Percentiles rank a stretch among this genome's conserved stretches.
These are phyloP conservation scores for Schizaphis graminum DNA, from an alignment of 2,888 invertebrate genomes.

Conservation along the genomic window DNA sequence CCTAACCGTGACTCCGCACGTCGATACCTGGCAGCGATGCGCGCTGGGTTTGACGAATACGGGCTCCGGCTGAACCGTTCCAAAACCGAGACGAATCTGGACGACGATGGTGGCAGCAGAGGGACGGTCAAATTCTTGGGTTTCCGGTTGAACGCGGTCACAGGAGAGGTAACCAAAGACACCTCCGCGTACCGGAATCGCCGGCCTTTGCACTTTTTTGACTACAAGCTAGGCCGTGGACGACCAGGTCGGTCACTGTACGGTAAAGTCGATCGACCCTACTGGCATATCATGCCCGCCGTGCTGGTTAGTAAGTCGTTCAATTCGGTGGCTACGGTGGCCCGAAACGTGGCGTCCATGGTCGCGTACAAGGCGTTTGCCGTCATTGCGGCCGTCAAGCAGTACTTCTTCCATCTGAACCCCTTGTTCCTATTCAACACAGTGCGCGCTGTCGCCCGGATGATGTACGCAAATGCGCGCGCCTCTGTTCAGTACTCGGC, in stretches of 20 bases:
- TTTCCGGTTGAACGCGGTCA: constrained; percentile 25
- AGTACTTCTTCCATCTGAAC: constrained; percentile 56
- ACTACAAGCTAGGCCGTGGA: constrained; percentile 27
- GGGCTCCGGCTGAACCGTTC: constrained; percentile 30
- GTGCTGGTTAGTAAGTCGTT: constrained; percentile 1
- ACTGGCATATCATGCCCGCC: background rate
- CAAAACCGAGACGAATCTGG: constrained; percentile 46
- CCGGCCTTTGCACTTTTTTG: constrained; percentile 50
- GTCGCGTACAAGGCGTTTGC: constrained; percentile 42
- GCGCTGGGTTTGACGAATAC: constrained; percentile 41
- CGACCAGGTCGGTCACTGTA: background rate
- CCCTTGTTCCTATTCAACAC: background rate
- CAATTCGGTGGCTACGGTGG: constrained; percentile 19
- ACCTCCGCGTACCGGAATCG: background rate
- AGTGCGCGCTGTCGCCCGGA: constrained; percentile 5
- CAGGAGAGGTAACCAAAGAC: constrained; percentile 52
- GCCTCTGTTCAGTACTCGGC: background rate
- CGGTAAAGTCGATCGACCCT: background rate
- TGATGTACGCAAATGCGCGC: constrained; percentile 26
- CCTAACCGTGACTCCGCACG: background rate
- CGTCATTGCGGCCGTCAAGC: background rate
- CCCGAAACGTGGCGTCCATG: constrained; percentile 36
- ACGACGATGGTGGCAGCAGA: background rate
- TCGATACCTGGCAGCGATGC: constrained; percentile 26
- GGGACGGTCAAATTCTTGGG: constrained; percentile 36